A percentile compares a stretch with the other conserved stretches of the same genome.
phyloP scores from a whole-genome alignment of 2,888 invertebrate species.

The Arrhopalites spinosus region DNA sequence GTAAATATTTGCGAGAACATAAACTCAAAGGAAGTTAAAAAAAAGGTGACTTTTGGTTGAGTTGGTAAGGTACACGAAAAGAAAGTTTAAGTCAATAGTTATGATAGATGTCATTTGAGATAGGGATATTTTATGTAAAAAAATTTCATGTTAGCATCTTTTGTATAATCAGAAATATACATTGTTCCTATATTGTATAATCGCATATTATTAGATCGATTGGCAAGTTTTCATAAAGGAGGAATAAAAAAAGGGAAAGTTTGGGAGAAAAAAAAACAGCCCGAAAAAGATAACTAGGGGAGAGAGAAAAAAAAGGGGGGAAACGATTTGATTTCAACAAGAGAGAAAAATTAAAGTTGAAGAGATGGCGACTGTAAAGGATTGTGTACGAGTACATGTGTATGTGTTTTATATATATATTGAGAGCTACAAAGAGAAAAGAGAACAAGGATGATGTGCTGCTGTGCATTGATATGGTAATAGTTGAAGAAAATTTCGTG shows the following conservation, averaged over 20 bases:
- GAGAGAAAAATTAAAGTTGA: slow-evolving; percentile 37
- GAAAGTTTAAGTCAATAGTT: slow-evolving; percentile 8
- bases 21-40: not conserved
- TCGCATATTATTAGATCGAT: too few relatives aligned
- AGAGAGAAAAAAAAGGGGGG: not conserved
- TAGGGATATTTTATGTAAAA: not conserved
- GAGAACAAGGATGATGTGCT: slow-evolving; percentile 16
- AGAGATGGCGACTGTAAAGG: slow-evolving; percentile 1
- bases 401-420: not conserved
- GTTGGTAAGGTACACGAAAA: not conserved
- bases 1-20: slow-evolving; percentile 7
- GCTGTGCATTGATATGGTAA: slow-evolving; percentile 45
- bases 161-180: slow-evolving; percentile 7
- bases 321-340: slow-evolving; percentile 29
- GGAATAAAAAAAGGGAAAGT: not conserved
- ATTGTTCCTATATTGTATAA: not conserved
- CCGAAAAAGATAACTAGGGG: not conserved
- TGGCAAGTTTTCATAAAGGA: not conserved
- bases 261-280: too few relatives aligned
- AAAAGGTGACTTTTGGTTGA: not conserved
- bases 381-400: not conserved
- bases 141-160: not conserved
- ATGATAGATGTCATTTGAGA: slow-evolving; percentile 30
- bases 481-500: slow-evolving; percentile 43
- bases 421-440: slow-evolving; percentile 1